These are phyloP conservation scores for Oncorhynchus keta DNA, from an alignment of 2,113 vertebrate genomes.

Conservation along the genomic window DNA sequence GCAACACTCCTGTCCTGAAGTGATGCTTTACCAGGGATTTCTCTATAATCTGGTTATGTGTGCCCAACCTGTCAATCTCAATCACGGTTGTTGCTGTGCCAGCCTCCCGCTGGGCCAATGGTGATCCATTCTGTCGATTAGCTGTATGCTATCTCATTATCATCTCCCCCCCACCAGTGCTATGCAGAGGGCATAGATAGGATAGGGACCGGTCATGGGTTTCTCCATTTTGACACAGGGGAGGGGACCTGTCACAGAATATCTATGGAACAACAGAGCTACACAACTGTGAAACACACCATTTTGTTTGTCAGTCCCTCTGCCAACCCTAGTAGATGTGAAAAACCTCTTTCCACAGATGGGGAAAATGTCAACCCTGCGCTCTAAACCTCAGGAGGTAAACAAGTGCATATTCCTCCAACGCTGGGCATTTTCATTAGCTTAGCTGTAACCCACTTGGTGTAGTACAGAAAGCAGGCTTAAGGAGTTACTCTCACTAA, in stretches of 20 bases:
- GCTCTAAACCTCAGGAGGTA: neutral
- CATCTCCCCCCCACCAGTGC: constrained; percentile 11
- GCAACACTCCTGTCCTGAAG: constrained; percentile 5
- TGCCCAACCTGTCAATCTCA: constrained; percentile 46
- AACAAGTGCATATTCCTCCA: neutral
- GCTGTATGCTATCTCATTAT: constrained; percentile 41
- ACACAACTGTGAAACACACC: too few species aligned
- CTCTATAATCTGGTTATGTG: constrained; percentile 56
- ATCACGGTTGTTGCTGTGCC: constrained; percentile 45
- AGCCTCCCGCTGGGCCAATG: constrained; percentile 29
- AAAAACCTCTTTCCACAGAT: too few species aligned
- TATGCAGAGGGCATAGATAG: constrained; percentile 5
- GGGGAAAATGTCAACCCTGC: too few species aligned
- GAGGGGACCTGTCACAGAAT: neutral
- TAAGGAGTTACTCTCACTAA: neutral
- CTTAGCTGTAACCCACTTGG: neutral
- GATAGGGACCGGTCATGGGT: neutral
- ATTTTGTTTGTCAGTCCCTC: too few species aligned
- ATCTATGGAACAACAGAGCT: neutral
- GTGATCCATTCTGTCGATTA: constrained; percentile 41
- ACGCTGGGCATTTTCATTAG: constrained; percentile 3
- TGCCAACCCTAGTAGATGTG: too few species aligned
- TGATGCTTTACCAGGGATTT: constrained; percentile 45
- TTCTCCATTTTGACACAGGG: neutral
- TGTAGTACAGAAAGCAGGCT: neutral